Base-by-base conservation (phyloP, 2,113 vertebrate genomes). In the Catharus bicknelli region DNA sequence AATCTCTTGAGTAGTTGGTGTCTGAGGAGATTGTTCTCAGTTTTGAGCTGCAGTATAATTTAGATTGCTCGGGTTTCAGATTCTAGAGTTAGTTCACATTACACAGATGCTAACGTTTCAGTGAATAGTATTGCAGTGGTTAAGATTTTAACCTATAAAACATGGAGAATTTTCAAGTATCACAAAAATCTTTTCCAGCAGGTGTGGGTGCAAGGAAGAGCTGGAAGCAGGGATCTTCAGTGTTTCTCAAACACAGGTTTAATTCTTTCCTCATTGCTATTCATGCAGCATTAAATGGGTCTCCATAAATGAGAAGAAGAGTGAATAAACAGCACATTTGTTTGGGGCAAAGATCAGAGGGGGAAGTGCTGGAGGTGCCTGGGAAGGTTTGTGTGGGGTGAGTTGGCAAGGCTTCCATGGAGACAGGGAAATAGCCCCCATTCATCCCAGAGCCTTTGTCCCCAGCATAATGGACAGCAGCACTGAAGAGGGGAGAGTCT, bases 401-500 rank as follows among this genome's bases (percentile, higher is more conserved):
- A 29, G 74, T 5, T 58, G 83, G n/a, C 85, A 50, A 43, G 86
- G 97, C 98, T 98, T 84, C 98, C 93, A 95, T 96, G 97, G 97
- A 78, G 96, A 97, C 90, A 54, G 88, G 86, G 68, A 92, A 87
- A 82, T 53, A 87, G 91, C 50, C 47, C 50, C 32, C 93, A 90
- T 93, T 83, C 92, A 95, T 80, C 32, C 42, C 42, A 4, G 53
- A 51, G 86, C 50, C 93, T 97, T 97, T 97, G 96, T 97, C 19
- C 53, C 47, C 66, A 57, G 51, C 58, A 96, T 38, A 97, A 96
- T 87, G 84, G 83, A 80, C 81, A 75, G 81, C 38, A 68, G 26
- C 86, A 76, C 45, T 70, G 73, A 9, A 58, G 80, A 90, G 59
- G 47, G 47, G 55, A 79, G 80, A 78, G 91, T 67, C 78, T 95